phyloP scores from a whole-genome alignment of 2,888 invertebrate species.

The Blastobasis lacticolella region DNA sequence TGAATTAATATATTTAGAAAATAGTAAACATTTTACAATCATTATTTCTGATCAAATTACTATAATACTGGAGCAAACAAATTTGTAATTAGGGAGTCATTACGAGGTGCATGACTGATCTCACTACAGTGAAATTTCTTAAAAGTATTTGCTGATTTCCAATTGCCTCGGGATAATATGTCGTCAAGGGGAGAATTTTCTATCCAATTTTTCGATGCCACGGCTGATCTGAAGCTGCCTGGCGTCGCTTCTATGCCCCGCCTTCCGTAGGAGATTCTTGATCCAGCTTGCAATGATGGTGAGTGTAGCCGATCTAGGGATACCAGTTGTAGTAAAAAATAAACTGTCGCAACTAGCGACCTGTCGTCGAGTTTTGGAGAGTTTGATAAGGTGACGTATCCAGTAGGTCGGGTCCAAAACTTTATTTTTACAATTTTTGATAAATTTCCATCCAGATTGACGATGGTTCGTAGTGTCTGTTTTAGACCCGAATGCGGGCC shows the following conservation, averaged over 20 bases:
- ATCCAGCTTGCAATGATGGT: slow-evolving; percentile 13
- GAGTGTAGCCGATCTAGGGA: slow-evolving; percentile 8
- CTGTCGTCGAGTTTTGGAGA: not conserved
- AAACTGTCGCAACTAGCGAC: slow-evolving; percentile 1
- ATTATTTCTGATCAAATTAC: no score
- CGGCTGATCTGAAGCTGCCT: slow-evolving; percentile 11
- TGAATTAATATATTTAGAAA: no score
- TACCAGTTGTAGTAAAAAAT: slow-evolving; percentile 7
- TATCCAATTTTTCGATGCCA: slow-evolving; percentile 12
- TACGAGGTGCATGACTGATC: no score
- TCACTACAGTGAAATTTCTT: not conserved
- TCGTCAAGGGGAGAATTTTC: slow-evolving; percentile 10
- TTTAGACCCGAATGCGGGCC: slow-evolving; percentile 4
- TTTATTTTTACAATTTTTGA: not conserved
- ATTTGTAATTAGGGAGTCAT: no score
- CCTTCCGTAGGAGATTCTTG: slow-evolving; percentile 7
- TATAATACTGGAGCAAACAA: no score
- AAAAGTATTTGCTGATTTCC: slow-evolving; percentile 6
- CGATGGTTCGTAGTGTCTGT: not conserved
- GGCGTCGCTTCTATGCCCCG: slow-evolving; percentile 6
- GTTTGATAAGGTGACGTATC: slow-evolving; percentile 1
- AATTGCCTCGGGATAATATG: slow-evolving; percentile 8
- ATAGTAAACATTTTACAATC: no score
- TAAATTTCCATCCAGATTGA: slow-evolving; percentile 2
- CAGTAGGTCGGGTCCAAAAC: slow-evolving; percentile 8